These are phyloP conservation scores for Nemurella pictetii DNA, from an alignment of 2,888 invertebrate genomes.

Conservation along the genomic window DNA sequence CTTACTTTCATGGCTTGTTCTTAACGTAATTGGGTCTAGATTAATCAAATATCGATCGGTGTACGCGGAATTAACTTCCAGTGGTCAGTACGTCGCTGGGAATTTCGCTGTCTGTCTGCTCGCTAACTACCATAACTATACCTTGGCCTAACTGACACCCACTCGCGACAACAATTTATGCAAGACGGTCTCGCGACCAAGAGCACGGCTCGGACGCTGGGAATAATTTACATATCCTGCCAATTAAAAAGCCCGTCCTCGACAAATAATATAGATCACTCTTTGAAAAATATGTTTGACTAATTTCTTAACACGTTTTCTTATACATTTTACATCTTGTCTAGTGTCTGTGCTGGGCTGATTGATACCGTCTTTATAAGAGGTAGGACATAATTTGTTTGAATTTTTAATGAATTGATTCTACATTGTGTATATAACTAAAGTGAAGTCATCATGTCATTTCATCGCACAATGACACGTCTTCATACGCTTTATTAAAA, in stretches of 20 bases:
- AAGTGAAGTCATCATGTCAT: no score
- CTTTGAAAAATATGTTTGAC: neutral
- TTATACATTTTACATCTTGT: neutral
- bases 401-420: neutral
- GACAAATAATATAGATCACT: neutral
- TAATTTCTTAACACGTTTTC: neutral
- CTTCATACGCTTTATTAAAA: no score
- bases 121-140: no score
- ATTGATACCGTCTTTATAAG: neutral
- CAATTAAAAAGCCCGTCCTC: constrained; percentile 8
- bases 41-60: no score
- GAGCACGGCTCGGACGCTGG: constrained; percentile 30
- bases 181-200: constrained; percentile 23
- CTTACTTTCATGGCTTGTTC: neutral
- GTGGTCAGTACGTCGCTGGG: no score
- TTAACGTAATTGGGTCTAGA: neutral
- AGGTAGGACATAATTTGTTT: neutral
- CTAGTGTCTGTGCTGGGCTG: neutral
- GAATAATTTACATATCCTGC: constrained; percentile 30
- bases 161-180: neutral
- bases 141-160: neutral
- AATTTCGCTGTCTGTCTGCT: no score
- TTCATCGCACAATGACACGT: no score
- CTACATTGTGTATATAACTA: neutral
- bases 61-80: no score